Percentiles rank a stretch among this genome's conserved stretches.
phyloP scores from a whole-genome alignment of 2,888 invertebrate genomes.

The Mactromeris polynyma region DNA sequence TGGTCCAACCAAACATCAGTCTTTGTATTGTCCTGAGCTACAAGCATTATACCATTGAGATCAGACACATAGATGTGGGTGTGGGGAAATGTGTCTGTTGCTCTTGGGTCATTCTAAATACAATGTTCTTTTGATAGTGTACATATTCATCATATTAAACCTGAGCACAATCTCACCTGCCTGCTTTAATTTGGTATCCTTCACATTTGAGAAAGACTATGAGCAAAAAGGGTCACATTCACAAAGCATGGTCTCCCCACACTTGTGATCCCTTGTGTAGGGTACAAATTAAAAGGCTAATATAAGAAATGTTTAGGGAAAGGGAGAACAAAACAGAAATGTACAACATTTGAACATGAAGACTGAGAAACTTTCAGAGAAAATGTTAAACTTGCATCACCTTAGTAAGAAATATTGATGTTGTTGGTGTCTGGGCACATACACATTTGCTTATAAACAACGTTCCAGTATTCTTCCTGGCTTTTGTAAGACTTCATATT shows the following conservation, averaged over 20 bases:
- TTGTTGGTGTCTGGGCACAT: neutral
- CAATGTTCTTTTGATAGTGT: no score
- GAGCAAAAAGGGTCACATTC: no score
- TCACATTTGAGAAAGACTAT: no score
- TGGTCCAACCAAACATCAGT: neutral
- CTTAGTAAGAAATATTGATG: neutral
- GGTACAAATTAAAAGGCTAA: neutral
- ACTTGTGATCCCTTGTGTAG: no score
- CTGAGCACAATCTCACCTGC: no score
- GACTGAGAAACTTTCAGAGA: neutral
- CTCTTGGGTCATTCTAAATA: no score
- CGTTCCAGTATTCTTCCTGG: neutral
- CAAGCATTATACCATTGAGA: neutral
- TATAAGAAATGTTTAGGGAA: neutral
- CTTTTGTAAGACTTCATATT: neutral
- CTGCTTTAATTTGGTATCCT: no score
- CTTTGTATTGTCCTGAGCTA: neutral
- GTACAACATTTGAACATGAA: neutral
- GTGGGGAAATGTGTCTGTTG: no score
- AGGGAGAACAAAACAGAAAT: neutral
- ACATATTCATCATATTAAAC: no score
- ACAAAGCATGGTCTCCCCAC: no score
- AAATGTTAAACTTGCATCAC: neutral
- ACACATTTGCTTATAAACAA: neutral
- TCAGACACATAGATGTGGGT: neutral